Conservation (phyloP, 2,797 vertebrate genomes). For the Capromys pilorides region DNA sequence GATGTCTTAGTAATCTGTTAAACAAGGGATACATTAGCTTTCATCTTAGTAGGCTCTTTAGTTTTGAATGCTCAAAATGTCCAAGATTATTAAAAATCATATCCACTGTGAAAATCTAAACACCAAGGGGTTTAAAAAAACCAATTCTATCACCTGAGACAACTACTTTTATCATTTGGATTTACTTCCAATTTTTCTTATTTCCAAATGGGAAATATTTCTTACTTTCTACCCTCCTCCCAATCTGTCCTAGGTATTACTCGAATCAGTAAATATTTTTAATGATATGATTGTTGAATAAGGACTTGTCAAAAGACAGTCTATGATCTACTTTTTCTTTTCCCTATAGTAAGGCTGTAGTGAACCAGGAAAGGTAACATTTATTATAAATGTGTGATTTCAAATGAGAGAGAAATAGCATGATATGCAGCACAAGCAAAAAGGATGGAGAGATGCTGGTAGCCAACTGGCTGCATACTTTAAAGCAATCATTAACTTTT, state of each 20-base stretch:
- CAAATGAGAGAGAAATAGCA: conserved; percentile 2
- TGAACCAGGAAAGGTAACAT: neutral
- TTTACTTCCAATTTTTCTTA: conserved; percentile 7
- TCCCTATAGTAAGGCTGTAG: neutral
- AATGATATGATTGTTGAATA: neutral
- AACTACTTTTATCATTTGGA: neutral
- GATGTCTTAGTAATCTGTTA: neutral
- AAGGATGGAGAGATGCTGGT: neutral
- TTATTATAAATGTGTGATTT: neutral
- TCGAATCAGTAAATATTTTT: conserved; percentile 21
- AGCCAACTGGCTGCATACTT: neutral
- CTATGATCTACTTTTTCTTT: neutral
- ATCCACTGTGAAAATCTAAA: conserved; percentile 25
- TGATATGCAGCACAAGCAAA: neutral
- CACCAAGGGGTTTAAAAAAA: neutral
- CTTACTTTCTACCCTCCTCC: neutral
- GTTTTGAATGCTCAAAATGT: neutral
- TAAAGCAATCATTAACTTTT: neutral
- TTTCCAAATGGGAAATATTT: neutral
- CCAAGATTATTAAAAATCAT: neutral
- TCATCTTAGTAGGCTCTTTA: neutral
- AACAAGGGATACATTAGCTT: neutral
- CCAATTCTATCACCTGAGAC: neutral
- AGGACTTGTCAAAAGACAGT: neutral
- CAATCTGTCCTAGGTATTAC: neutral